These are phyloP conservation scores for Labeo catla DNA, from an alignment of 2,113 vertebrate species.

Conservation along the genomic window DNA sequence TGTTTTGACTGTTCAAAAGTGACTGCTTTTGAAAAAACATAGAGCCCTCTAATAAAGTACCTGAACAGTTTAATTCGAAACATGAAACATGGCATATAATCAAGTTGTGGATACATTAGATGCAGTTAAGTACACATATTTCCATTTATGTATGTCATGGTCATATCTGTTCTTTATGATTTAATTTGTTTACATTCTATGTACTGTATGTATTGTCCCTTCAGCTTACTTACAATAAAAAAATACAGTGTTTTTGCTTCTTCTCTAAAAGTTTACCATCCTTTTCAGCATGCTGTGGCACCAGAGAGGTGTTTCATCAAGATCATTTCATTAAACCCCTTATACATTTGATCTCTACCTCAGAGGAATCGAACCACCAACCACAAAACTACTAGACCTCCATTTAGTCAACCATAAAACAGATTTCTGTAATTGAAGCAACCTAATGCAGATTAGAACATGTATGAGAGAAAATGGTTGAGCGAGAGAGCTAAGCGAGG, in stretches of 20 bases:
- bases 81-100: too few relatives aligned
- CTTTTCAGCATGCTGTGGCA: not conserved
- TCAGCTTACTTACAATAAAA: too few relatives aligned
- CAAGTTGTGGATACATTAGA: too few relatives aligned
- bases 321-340: constrained; percentile 1
- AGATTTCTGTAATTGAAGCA: not conserved
- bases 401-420: constrained; percentile 67
- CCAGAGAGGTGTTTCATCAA: not conserved
- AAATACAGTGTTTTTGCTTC: not conserved
- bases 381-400: constrained; percentile 61
- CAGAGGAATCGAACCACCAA: constrained; percentile 60
- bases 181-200: too few relatives aligned
- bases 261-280: not conserved
- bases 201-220: too few relatives aligned
- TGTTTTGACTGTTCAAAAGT: too few relatives aligned
- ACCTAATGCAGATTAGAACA: constrained; percentile 13
- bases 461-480: constrained; percentile 28
- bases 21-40: too few relatives aligned
- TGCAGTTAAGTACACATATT: too few relatives aligned
- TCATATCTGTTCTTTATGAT: too few relatives aligned
- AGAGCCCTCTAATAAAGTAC: too few relatives aligned
- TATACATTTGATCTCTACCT: not conserved
- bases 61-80: too few relatives aligned
- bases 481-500: not conserved
- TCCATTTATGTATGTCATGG: too few relatives aligned